Conservation (phyloP, 2,888 invertebrate genomes). For the Nomada ruficornis region DNA sequence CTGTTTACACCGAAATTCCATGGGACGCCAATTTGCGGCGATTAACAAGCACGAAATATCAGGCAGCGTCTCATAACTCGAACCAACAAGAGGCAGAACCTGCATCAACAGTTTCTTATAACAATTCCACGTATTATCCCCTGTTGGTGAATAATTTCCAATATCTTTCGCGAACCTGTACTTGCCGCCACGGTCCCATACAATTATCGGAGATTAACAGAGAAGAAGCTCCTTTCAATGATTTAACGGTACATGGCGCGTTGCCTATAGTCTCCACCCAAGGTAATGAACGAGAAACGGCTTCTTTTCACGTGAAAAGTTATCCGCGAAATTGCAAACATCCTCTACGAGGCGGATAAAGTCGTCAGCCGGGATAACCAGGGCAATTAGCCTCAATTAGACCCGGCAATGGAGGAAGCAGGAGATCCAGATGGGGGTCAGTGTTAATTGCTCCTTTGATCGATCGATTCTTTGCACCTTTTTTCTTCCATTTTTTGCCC, state of each 20-base stretch:
- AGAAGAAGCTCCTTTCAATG: conserved; percentile 7
- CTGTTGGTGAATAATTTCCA: conserved; percentile 11
- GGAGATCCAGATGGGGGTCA: conserved; percentile 24
- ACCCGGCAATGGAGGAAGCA: conserved; percentile 7
- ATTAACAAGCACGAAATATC: conserved; percentile 7
- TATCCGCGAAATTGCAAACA: conserved; percentile 38
- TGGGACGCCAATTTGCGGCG: not conserved
- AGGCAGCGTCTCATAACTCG: not conserved
- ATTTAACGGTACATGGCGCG: conserved; percentile 9
- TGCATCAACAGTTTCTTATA: not conserved
- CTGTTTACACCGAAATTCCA: not conserved
- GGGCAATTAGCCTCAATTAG: conserved; percentile 62
- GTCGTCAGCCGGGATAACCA: conserved; percentile 43
- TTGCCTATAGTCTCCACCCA: not conserved
- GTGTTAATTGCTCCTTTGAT: conserved; percentile 62
- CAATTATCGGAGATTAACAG: conserved; percentile 26
- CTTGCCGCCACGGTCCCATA: not conserved
- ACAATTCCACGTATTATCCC: not conserved
- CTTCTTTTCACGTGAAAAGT: conserved; percentile 9
- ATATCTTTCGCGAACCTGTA: not conserved
- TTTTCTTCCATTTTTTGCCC: conserved; percentile 43
- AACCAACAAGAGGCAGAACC: not conserved
- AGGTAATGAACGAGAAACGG: not conserved
- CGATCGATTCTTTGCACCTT: conserved; percentile 57
- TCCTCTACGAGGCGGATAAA: conserved; percentile 38